Evolutionary conservation across 2,113 vertebrate genomes (phyloP), one percentile per base, ranked within the genome.

Genomic region (Electrona antarctica): DNA sequence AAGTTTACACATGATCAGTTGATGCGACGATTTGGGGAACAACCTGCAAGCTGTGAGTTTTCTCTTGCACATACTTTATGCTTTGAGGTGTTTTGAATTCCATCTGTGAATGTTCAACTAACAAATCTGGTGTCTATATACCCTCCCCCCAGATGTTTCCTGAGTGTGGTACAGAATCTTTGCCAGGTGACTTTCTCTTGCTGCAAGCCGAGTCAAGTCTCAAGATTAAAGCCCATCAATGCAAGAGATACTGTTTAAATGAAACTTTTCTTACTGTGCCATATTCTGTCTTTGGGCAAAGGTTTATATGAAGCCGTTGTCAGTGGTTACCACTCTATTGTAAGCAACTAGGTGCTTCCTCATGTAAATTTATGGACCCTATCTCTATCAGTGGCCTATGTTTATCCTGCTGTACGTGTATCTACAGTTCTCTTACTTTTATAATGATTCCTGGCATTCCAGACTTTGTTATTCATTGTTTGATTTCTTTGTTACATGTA

Each of bases 1-100:
- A 99, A 99, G 94, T 99, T 99, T 92, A 99, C 98, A 77, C 98
- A 99, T 77, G 98, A 99, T 87, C 98, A 99, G 55, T 92, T 99
- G 90, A 98, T 99, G 97, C 96, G 96, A 92, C 93, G 97, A 93
- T 99, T 98, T 77, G 98, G 97, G 85, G 98, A 99, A 93, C 98
- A 98, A 93, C 97, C 98, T 86, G 97, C 98, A 79, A 99, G 98
- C 92, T 99, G 97, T 99, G 89, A 96, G 98, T 97, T 29, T 8
- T 54, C 13, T 2, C 71, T 3, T 52, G 29, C 52, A 13, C 59
- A 62, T 62, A 10, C 4, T 71, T 61, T 56, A 79, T 56, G 60
- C 77, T 85, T 41, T 55, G 41, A 61, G 72, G 78, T 60, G 13
- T 14, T 59, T 57, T 62, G 0, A 66, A 15, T 52, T 29, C 21